Percentiles rank a stretch among this genome's conserved stretches.
phyloP scores from a whole-genome alignment of 2,797 vertebrate species.

The Phoebastria nigripes region DNA sequence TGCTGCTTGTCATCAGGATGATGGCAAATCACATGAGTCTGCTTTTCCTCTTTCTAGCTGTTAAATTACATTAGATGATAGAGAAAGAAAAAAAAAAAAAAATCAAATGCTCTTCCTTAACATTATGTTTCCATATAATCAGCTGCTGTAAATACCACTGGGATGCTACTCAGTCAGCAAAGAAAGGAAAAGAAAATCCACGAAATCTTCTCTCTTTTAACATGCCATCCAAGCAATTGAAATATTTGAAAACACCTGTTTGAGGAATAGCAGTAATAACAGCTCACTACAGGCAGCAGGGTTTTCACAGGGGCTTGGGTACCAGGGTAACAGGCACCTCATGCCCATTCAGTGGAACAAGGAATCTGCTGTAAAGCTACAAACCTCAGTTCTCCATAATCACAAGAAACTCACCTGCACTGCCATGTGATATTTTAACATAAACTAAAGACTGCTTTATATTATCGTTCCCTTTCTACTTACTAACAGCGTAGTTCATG shows the following conservation, averaged over 20 bases:
- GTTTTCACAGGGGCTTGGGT: neutral
- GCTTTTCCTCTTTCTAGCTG: neutral
- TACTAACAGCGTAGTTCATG: neutral
- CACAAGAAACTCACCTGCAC: neutral
- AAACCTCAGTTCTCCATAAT: neutral
- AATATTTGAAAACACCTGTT: neutral
- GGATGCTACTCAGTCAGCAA: neutral
- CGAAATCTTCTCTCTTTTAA: neutral
- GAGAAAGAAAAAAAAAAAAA: neutral
- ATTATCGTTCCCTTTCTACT: neutral
- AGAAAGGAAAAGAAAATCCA: neutral
- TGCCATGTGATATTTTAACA: neutral
- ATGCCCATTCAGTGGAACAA: neutral
- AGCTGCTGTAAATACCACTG: neutral
- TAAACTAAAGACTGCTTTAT: neutral
- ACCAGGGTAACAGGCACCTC: neutral
- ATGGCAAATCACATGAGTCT: neutral
- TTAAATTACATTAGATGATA: neutral
- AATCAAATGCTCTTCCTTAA: neutral
- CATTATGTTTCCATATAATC: neutral
- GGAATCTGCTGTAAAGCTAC: fast-evolving
- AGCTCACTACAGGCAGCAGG: neutral
- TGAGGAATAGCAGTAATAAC: neutral
- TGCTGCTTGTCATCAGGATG: neutral
- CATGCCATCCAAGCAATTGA: neutral